Evolutionary conservation across 2,113 vertebrate species (phyloP).

Genomic region (Leptobrachium ailaonicum): DNA sequence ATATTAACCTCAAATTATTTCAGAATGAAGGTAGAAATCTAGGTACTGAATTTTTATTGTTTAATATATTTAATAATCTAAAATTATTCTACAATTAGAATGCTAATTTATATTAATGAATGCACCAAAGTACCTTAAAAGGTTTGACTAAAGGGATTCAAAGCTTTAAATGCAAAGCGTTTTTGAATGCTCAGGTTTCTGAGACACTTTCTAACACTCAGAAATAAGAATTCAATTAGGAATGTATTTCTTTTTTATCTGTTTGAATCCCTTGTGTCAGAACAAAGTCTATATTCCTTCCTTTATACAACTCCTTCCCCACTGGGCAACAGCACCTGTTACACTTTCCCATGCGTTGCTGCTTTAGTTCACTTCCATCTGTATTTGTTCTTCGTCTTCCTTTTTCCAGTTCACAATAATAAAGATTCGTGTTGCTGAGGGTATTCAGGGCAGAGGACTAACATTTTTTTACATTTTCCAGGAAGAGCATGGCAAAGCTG

Average conservation of each 20-base stretch:
- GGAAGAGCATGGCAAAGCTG: neutral
- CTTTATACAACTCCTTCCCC: slow-evolving; percentile 71
- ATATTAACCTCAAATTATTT: no score
- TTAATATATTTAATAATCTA: no score
- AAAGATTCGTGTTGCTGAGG: slow-evolving; percentile 44
- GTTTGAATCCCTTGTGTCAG: slow-evolving; percentile 77
- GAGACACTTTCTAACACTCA: neutral
- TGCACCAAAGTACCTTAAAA: no score
- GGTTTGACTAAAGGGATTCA: no score
- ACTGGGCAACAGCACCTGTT: slow-evolving; percentile 85
- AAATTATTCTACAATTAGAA: no score
- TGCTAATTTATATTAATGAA: no score
- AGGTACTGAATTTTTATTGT: no score
- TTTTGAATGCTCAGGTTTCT: neutral
- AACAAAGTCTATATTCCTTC: slow-evolving; percentile 72
- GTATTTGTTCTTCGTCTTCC: slow-evolving; percentile 77
- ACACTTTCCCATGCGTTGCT: slow-evolving; percentile 82
- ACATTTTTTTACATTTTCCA: neutral
- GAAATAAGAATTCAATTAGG: slow-evolving; percentile 79
- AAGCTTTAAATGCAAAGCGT: no score
- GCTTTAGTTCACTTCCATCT: slow-evolving; percentile 72
- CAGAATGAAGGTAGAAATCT: no score
- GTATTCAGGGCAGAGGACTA: neutral
- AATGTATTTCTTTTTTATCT: slow-evolving; percentile 78
- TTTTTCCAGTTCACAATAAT: slow-evolving; percentile 68